Evolutionary conservation across 2,113 vertebrate species (phyloP), one percentile per base, ranked within the genome.

Genomic region (Spea multiplicata): DNA sequence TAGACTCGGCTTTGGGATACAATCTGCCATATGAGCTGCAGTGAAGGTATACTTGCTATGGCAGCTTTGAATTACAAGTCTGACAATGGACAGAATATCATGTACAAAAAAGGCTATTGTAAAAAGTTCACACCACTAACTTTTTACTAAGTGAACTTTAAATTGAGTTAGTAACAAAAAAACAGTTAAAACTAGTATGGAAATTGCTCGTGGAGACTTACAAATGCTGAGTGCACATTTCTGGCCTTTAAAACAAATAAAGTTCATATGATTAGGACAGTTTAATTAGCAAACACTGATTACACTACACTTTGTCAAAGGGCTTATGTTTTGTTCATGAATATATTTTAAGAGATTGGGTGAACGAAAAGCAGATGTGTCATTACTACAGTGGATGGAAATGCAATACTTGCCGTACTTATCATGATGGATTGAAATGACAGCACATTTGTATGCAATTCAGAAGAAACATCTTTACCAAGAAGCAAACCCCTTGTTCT

Each of bases 211-310:
- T 30, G 2, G 30, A 30, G 30, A 30, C 30, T 30, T 30, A 30
- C 30, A 30, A 30, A 30, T 30, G 30, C 30, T 30, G 30, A 30
- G 30, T 1, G 30, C 30, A 30, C 50, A 8, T 53, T 53, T 10
- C 10, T 53, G 50, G 50, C 10, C 6, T 53, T 53, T 2, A 2
- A 53, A 12, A 53, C 6, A 12, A 53, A 53, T 10, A 12, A 53
- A 53, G 50, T 10, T 53, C 10, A 8, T 53, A 48, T 66, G 9
- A 66, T 75, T 50, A 72, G 44, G 46, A 72, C 47, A 72, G 69
- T 72, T 66, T 66, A 70, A 80, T 80, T 80, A 80, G 77, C 53
- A 80, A 66, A 71, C 77, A 59, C 57, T 73, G 62, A 80, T 80
- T 73, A 64, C 50, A 55, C 44, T 72, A 59, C 2, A 45, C 9